Evolutionary conservation across 2,888 invertebrate genomes (phyloP), one percentile per base, ranked within the genome.

Genomic region (Megastigmus dorsalis): DNA sequence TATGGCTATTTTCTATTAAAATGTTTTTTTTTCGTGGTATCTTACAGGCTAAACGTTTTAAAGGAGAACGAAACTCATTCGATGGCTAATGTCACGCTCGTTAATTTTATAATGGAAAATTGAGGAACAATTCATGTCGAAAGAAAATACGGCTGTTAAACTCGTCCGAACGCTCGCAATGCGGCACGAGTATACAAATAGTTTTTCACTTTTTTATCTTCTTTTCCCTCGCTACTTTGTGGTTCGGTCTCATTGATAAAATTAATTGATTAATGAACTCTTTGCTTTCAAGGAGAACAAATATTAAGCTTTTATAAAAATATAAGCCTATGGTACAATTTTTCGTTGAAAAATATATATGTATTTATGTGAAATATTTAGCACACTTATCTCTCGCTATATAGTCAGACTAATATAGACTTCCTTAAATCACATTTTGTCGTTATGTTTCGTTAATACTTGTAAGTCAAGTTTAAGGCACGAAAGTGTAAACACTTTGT

Each of bases 71-170:
- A 38, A 28, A 48, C n/a, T 43, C n/a, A 1, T 18, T 63, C 38
- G 15, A 52, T 55, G 33, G 36, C 52, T 63, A 43, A 55, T 55
- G 50, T 57, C 45, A 65, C 57, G 57, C 65, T 72, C 63, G 57
- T 50, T 65, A 72, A 72, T 41, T 72, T 72, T 72, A 72, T 26
- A 59, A 57, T 36, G 23, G 55, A 70, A 70, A 45, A 36, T 62
- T 2, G 38, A 38, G 38, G 28, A 30, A 55, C 23, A 68, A 20
- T 57, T 18, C 5, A 18, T 15, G 26, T n/a, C 36, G 48, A 68
- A 65, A 60, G 60, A 60, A 20, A 43, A 36, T 15, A 18, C 1
- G 26, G 36, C 26, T 28, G 28, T 15, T 26, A 41, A 43, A 43
- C n/a, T 43, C 18, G 33, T 48, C 33, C 0, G 18, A 18, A 13